These are phyloP conservation scores for Zaprionus inermis DNA, from an alignment of 1,140 invertebrate species.

Conservation along the genomic window DNA sequence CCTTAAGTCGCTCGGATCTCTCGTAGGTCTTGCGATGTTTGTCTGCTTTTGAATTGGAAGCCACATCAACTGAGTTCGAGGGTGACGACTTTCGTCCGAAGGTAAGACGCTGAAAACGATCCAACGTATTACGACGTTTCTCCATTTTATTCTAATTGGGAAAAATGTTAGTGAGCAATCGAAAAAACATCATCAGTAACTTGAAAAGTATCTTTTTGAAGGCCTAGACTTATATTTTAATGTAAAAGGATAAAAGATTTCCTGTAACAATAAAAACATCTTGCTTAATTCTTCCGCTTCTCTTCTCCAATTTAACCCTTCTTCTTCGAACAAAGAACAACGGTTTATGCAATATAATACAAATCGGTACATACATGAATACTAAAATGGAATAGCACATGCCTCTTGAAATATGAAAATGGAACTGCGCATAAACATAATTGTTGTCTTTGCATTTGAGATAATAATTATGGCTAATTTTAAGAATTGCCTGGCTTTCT, in stretches of 20 bases:
- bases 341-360: background rate
- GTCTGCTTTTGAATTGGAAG: constrained; percentile 29
- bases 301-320: background rate
- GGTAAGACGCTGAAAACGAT: constrained; percentile 90
- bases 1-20: constrained; percentile 89
- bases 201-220: background rate
- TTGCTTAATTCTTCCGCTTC: background rate
- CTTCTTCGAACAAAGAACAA: background rate
- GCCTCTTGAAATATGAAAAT: background rate
- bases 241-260: background rate
- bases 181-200: background rate
- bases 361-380: background rate
- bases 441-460: background rate
- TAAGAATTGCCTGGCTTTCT: constrained; percentile 18
- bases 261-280: background rate
- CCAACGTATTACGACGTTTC: constrained; percentile 87
- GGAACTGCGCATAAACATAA: constrained; percentile 7
- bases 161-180: constrained; percentile 2
- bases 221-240: too few relatives aligned
- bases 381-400: background rate
- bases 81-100: constrained; percentile 86
- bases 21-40: constrained; percentile 79
- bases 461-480: constrained; percentile 9
- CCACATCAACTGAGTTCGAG: constrained; percentile 80
- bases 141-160: constrained; percentile 70